Percentiles rank a stretch among this genome's conserved stretches.
Evolutionary conservation across 2,888 invertebrate species (phyloP).

Genomic region (Nymphalis polychloros): DNA sequence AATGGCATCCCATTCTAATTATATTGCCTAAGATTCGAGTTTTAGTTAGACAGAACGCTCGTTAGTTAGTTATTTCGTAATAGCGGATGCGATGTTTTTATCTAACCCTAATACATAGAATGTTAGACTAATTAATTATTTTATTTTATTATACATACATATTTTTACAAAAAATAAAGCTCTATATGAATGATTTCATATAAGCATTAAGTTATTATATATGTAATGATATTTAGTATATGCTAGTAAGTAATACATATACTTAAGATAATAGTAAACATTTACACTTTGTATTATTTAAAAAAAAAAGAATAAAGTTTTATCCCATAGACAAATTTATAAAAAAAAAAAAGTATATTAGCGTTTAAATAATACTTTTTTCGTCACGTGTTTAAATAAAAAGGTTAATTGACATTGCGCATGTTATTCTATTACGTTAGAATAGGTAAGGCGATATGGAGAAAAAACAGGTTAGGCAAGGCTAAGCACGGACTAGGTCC

Average conservation of each 20-base stretch:
- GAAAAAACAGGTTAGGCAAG: conserved; percentile 72
- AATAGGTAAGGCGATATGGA: conserved; percentile 61
- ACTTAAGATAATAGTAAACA: no score
- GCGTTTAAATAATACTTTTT: background rate
- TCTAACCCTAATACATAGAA: background rate
- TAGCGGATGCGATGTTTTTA: conserved; percentile 11
- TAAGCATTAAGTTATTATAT: no score
- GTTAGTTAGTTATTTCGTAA: conserved; percentile 16
- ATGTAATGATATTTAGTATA: no score
- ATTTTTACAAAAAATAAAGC: no score
- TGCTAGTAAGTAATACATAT: no score
- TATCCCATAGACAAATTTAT: background rate
- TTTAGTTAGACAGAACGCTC: conserved; percentile 14
- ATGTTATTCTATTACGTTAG: conserved; percentile 41
- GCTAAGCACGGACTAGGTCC: conserved; percentile 32
- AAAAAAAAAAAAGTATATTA: background rate
- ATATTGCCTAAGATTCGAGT: conserved; percentile 34
- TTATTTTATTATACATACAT: no score
- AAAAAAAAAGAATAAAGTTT: no score
- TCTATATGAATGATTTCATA: no score
- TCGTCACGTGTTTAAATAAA: conserved; percentile 19
- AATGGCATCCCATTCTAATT: conserved; percentile 41
- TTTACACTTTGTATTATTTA: no score
- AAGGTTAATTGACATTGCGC: conserved; percentile 37
- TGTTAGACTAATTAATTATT: background rate